Base-by-base conservation (phyloP, 2,797 vertebrate species). In the Anolis apletophallus region DNA sequence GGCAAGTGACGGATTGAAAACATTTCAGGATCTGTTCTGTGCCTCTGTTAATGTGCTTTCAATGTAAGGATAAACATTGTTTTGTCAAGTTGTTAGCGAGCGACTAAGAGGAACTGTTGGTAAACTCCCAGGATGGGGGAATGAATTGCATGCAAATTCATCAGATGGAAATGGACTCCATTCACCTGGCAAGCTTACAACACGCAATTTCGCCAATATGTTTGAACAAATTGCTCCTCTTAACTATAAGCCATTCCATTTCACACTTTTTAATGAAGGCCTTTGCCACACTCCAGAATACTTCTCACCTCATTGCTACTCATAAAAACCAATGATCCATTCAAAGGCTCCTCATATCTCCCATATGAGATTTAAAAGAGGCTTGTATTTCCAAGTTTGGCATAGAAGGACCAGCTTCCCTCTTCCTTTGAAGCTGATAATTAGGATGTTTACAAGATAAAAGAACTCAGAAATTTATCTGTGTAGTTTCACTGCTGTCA, bases 281-380 rank as follows among this genome's bases (percentile, higher is more conserved):
- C 94, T 95, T 93, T 96, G 95, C 97, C 96, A 97, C 97, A 97
- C 97, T 97, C 95, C 94, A 96, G 96, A 97, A 97, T 96, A 97
- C 96, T 97, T 97, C 96, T 97, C 97, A 97, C 97, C 97, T 97
- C 97, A 97, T 97, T 97, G 97, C 96, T 95, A 93, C 96, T 96
- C 97, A 97, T 97, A 97, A 98, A 97, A 97, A 95, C 95, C 96
- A 97, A 97, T 95, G 97, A 97, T 96, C 96, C 97, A 96, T 97
- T 97, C 96, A 96, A 97, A 96, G 93, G 90, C 92, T 95, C 93
- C 95, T 96, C 96, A 93, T 96, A 95, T 96, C 96, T 96, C 96
- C 95, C 96, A 92, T 93, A 96, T 95, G 95, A 96, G 95, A 85
- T 84, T 94, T 94, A 94, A 97, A 96, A 94, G 93, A 93, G 90